Conservation (phyloP, 2,888 invertebrate genomes). For the Pantelozetes paolii region DNA sequence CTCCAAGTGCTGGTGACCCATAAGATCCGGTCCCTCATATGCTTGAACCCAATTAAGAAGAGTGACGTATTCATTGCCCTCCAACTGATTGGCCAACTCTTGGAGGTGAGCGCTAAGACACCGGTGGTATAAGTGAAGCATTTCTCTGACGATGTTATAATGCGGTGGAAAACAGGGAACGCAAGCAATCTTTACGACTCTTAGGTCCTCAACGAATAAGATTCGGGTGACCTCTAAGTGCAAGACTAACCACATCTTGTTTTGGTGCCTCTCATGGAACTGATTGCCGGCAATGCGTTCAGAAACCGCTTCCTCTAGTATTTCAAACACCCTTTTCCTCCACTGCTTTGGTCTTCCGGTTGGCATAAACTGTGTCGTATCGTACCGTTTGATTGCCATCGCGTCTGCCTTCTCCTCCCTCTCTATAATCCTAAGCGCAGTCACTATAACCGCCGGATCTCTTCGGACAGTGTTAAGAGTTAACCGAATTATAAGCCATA, state of each 20-base stretch:
- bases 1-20: conserved; percentile 75
- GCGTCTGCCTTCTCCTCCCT: conserved; percentile 92
- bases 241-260: conserved; percentile 92
- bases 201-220: conserved; percentile 80
- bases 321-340: conserved; percentile 78
- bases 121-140: conserved; percentile 88
- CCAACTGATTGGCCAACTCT: conserved; percentile 77
- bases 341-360: conserved; percentile 90
- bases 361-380: conserved; percentile 81
- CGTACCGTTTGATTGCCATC: conserved; percentile 71
- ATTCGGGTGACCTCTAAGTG: conserved; percentile 84
- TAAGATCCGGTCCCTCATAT: conserved; percentile 76
- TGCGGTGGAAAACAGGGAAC: conserved; percentile 92
- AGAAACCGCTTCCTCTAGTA: conserved; percentile 57
- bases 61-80: conserved; percentile 95
- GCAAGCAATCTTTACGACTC: conserved; percentile 82
- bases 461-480: conserved; percentile 90
- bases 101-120: conserved; percentile 67
- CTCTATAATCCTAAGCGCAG: conserved; percentile 90
- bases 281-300: conserved; percentile 85
- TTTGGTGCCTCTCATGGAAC: conserved; percentile 79
- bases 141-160: conserved; percentile 85
- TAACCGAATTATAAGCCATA: conserved; percentile 79
- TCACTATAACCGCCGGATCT: conserved; percentile 84
- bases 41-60: conserved; percentile 89